Evolutionary conservation across 1,140 invertebrate species (phyloP).

Genomic region (Wiebesia pumilae): DNA sequence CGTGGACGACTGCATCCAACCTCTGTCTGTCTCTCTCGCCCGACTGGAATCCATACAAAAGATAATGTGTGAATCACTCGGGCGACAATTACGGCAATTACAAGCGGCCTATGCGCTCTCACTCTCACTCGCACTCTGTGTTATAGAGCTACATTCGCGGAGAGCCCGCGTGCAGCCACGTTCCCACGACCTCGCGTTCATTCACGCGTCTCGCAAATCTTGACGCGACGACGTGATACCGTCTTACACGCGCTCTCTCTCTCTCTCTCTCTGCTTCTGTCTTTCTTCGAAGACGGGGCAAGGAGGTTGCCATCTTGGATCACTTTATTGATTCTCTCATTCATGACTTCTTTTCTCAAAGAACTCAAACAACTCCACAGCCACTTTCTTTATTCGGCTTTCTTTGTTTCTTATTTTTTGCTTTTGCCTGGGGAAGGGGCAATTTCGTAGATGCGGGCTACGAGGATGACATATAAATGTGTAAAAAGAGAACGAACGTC

Average conservation of each 20-base stretch:
- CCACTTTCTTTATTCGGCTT: not conserved
- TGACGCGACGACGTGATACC: conserved; percentile 59
- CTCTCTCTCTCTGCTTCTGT: not conserved
- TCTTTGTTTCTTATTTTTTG: not conserved
- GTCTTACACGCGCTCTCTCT: not conserved
- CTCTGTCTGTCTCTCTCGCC: not conserved
- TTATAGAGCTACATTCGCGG: conserved; percentile 46
- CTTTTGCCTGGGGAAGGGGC: too few relatives aligned
- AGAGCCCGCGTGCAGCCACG: conserved; percentile 60
- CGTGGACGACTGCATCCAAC: not conserved
- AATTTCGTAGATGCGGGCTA: not conserved
- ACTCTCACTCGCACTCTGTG: conserved; percentile 59
- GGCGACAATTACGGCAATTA: conserved; percentile 75
- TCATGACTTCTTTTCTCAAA: conserved; percentile 33
- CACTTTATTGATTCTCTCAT: conserved; percentile 49
- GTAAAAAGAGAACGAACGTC: not conserved
- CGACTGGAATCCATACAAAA: not conserved
- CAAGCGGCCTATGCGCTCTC: conserved; percentile 63
- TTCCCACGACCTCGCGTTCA: conserved; percentile 74
- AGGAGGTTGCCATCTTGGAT: conserved; percentile 11
- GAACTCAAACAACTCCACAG: not conserved
- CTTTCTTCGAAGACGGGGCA: not conserved
- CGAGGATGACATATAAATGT: not conserved
- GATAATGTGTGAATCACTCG: conserved; percentile 76
- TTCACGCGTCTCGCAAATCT: conserved; percentile 74